Base-by-base conservation (phyloP, 2,888 invertebrate genomes). In the Mamestra brassicae region DNA sequence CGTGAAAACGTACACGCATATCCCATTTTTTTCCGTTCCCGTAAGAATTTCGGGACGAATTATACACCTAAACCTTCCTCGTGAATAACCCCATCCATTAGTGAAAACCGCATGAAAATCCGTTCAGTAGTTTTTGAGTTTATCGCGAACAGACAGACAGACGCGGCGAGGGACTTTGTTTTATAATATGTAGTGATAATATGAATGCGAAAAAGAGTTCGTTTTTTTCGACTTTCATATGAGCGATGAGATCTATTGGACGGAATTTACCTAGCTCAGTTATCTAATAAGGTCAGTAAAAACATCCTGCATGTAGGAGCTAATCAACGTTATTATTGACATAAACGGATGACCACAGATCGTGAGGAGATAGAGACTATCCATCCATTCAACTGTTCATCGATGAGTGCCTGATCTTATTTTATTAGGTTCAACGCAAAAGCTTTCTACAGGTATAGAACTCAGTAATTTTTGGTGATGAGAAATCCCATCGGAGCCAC, bases 341-440 rank as follows among this genome's bases (percentile, higher is more conserved):
- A 45, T n/a, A 11, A 45, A 74, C 50, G 58, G 7, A 74, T 65
- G n/a, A 7, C 65, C 58, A 52, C 13, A 74, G 74, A 74, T 74
- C 6, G n/a, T 65, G 42, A 10, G 0, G 34, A n/a, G 65, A 74
- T 74, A 52, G 15, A n/a, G 34, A 26, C 13, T 45, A 3, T 13
- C 36, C 65, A 74, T 74, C 50, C 50, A 66, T 75, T 52, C n/a
- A 58, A 58, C 11, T 34, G 50, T 42, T 26, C 45, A 52, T 13
- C 26, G 17, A n/a, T 34, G 17, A 36, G 11, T 71, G 26, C 8
- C 26, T 55, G 17, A 72, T 72, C 64, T 50, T 50, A 57, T 15
- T 50, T 50, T 8, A 65, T 3, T 36, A 11, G 15, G 34, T 73
- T 36, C n/a, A 55, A 6, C 15, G 5, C 13, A 57, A 50, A 58